phyloP scores from a whole-genome alignment of 1,140 invertebrate species.

The Bombus balteatus region DNA sequence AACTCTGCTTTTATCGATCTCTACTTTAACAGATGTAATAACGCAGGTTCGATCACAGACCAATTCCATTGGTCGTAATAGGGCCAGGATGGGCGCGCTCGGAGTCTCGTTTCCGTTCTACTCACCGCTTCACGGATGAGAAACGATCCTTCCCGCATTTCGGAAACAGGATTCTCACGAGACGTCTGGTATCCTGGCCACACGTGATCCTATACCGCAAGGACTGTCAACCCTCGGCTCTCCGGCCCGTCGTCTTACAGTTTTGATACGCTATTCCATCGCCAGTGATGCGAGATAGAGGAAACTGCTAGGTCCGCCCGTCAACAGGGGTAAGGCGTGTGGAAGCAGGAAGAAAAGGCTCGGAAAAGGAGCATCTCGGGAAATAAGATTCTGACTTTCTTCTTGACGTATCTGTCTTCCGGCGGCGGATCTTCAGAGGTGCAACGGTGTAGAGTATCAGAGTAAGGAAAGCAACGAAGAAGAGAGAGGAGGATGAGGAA shows the following conservation, averaged over 20 bases:
- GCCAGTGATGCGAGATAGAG: conserved; percentile 40
- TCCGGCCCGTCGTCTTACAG: conserved; percentile 45
- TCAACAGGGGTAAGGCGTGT: background rate
- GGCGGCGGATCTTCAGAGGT: conserved; percentile 55
- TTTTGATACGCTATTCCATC: conserved; percentile 71
- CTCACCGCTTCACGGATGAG: conserved; percentile 42
- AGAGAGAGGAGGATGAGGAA: background rate
- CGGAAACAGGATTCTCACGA: conserved; percentile 35
- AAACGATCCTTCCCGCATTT: conserved; percentile 50
- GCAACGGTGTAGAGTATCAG: conserved; percentile 35
- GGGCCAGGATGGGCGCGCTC: background rate
- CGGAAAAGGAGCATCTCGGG: conserved; percentile 65
- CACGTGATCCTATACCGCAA: conserved; percentile 43
- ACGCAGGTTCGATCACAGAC: background rate
- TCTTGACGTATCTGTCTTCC: conserved; percentile 70
- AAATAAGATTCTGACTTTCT: conserved; percentile 75
- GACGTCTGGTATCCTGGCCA: conserved; percentile 35
- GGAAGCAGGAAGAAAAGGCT: conserved; percentile 43
- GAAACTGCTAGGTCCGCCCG: conserved; percentile 10
- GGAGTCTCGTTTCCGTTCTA: background rate
- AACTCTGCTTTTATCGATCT: too few species aligned
- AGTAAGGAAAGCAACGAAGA: background rate
- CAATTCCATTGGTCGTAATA: background rate
- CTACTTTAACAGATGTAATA: background rate
- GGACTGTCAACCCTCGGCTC: conserved; percentile 54